These are phyloP conservation scores for Phymastichus coffea DNA, from an alignment of 1,140 invertebrate species.

Conservation along the genomic window DNA sequence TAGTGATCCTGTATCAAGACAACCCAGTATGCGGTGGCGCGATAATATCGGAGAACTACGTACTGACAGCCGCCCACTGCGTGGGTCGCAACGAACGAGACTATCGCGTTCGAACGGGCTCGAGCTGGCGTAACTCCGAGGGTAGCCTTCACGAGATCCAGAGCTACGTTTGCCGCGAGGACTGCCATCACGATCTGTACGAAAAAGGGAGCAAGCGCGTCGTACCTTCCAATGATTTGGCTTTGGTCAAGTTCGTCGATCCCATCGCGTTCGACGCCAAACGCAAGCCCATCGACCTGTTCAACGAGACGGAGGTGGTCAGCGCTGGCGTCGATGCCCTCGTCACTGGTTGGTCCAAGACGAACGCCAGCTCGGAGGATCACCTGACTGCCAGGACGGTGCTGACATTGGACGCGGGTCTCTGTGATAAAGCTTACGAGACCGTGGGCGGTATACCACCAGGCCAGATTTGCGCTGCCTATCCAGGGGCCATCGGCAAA, in stretches of 20 bases:
- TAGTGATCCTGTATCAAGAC: background rate
- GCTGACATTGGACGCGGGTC: conserved; percentile 42
- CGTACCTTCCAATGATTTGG: conserved; percentile 41
- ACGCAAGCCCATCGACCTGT: conserved; percentile 30
- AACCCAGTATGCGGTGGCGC: background rate
- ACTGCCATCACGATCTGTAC: conserved; percentile 42
- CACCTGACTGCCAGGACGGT: conserved; percentile 46
- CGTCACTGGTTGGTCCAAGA: conserved; percentile 48
- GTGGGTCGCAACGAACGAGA: conserved; percentile 48
- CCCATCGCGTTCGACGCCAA: conserved; percentile 32
- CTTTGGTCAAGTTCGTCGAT: conserved; percentile 25
- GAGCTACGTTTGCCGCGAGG: conserved; percentile 51
- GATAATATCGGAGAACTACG: conserved; percentile 17
- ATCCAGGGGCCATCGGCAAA: conserved; percentile 60
- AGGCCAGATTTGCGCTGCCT: conserved; percentile 73
- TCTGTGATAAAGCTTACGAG: conserved; percentile 44
- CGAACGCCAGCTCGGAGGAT: background rate
- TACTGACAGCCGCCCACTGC: conserved; percentile 64
- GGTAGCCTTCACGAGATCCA: conserved; percentile 39
- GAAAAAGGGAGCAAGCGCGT: conserved; percentile 61
- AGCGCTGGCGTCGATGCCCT: conserved; percentile 31
- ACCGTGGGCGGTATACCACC: conserved; percentile 56
- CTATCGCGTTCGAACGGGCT: conserved; percentile 49
- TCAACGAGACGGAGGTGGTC: conserved; percentile 26
- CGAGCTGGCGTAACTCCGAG: conserved; percentile 44